Conservation (phyloP, 2,888 invertebrate species). For the Xylota segnis region DNA sequence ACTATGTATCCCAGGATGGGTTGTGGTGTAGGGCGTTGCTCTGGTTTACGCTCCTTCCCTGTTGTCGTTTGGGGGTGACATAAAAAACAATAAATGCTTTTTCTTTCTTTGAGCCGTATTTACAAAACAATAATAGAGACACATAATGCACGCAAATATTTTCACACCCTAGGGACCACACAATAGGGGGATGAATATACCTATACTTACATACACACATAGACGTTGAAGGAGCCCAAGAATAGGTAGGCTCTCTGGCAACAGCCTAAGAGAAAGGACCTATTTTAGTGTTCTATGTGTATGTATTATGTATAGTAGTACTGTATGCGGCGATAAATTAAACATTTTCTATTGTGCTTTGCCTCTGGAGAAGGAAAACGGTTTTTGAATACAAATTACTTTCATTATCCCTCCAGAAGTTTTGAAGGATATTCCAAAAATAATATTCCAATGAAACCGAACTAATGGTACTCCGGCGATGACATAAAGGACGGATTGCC, state of each 20-base stretch:
- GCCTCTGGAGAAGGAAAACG: slow-evolving; percentile 48
- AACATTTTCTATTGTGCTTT: slow-evolving; percentile 55
- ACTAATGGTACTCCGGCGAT: slow-evolving; percentile 64
- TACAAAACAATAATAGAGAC: slow-evolving; percentile 51
- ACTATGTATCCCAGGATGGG: not conserved
- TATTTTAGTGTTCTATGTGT: not conserved
- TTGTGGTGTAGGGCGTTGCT: slow-evolving; percentile 8
- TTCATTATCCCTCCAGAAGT: slow-evolving; percentile 65
- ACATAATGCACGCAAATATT: slow-evolving; percentile 64
- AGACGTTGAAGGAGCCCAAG: not conserved
- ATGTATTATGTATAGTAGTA: not conserved
- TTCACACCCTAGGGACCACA: slow-evolving; percentile 50
- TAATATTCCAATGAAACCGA: slow-evolving; percentile 65
- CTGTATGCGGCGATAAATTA: slow-evolving; percentile 43
- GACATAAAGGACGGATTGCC: slow-evolving; percentile 68
- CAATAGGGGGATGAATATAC: slow-evolving; percentile 9
- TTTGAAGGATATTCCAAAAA: slow-evolving; percentile 61
- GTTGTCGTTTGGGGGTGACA: slow-evolving; percentile 31
- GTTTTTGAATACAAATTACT: slow-evolving; percentile 72
- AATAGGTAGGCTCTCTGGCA: not conserved
- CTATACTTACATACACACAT: too few species aligned
- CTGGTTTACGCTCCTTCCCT: not conserved
- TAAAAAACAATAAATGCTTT: slow-evolving; percentile 47
- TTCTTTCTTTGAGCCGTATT: slow-evolving; percentile 39
- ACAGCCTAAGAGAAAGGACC: not conserved